Percentiles rank a stretch among this genome's conserved stretches.
These are phyloP conservation scores for Nebria salina DNA, from an alignment of 2,888 invertebrate species.

Conservation along the genomic window DNA sequence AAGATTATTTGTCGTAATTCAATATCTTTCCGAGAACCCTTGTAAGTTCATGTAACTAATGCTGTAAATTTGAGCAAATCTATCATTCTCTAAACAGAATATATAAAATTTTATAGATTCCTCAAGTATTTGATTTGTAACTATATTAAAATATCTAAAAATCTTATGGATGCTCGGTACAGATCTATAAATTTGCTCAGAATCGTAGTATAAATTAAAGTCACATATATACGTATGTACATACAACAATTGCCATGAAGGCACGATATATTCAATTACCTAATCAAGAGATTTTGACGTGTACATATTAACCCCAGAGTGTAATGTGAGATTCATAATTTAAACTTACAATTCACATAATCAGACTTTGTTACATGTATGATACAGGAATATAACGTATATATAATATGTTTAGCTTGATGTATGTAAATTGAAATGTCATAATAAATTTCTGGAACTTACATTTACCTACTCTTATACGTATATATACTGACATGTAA, in stretches of 20 bases:
- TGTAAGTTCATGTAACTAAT: too few species aligned
- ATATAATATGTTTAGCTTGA: neutral
- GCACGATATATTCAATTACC: neutral
- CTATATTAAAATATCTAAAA: too few species aligned
- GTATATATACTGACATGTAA: neutral
- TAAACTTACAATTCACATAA: neutral
- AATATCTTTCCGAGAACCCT: too few species aligned
- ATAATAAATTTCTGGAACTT: neutral
- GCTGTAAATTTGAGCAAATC: too few species aligned
- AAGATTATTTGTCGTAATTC: too few species aligned
- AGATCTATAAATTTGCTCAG: too few species aligned
- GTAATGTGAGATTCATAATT: neutral
- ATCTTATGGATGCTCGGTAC: too few species aligned
- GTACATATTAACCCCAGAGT: neutral
- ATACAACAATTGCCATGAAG: neutral
- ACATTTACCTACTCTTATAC: neutral
- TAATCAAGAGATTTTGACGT: neutral
- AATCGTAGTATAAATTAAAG: too few species aligned
- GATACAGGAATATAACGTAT: neutral
- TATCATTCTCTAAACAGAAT: too few species aligned
- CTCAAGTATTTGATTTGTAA: too few species aligned
- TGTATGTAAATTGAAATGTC: neutral
- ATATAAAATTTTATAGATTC: too few species aligned
- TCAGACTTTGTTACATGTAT: neutral
- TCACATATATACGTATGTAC: too few species aligned